These are phyloP conservation scores for Polia nebulosa DNA, from an alignment of 2,888 invertebrate genomes.

Conservation along the genomic window DNA sequence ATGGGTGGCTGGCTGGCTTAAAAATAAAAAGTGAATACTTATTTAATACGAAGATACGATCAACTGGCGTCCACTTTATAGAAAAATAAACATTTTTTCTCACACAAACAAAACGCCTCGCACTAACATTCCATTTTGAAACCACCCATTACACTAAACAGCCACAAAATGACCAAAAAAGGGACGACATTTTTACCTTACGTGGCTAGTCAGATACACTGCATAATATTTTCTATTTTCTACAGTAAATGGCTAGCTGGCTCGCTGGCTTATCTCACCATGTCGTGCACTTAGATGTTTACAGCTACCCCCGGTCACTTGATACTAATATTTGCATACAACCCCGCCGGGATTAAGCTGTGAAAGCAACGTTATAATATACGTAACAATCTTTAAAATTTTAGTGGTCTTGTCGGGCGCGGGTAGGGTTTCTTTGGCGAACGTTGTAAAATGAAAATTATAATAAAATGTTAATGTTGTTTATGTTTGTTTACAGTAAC, in stretches of 20 bases:
- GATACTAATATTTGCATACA: constrained; percentile 57
- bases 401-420: constrained; percentile 18
- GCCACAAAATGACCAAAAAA: constrained; percentile 13
- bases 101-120: not conserved
- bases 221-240: constrained; percentile 41
- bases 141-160: not conserved
- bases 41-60: not conserved
- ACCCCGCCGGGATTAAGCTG: constrained; percentile 51
- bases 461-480: constrained; percentile 36
- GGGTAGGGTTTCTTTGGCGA: constrained; percentile 19
- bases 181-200: not conserved
- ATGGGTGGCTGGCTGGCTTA: no score
- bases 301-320: constrained; percentile 48
- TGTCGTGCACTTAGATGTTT: constrained; percentile 51
- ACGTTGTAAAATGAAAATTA: constrained; percentile 30
- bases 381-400: constrained; percentile 36
- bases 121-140: not conserved
- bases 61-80: no score
- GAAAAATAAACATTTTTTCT: not conserved
- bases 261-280: constrained; percentile 40
- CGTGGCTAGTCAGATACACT: constrained; percentile 17
- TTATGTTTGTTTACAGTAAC: constrained; percentile 16
- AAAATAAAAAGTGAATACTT: not conserved
- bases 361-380: constrained; percentile 40
- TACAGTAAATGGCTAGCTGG: constrained; percentile 36